Evolutionary conservation across 1,140 invertebrate genomes (phyloP), one percentile per base, ranked within the genome.

Genomic region (Orchestia grillus): DNA sequence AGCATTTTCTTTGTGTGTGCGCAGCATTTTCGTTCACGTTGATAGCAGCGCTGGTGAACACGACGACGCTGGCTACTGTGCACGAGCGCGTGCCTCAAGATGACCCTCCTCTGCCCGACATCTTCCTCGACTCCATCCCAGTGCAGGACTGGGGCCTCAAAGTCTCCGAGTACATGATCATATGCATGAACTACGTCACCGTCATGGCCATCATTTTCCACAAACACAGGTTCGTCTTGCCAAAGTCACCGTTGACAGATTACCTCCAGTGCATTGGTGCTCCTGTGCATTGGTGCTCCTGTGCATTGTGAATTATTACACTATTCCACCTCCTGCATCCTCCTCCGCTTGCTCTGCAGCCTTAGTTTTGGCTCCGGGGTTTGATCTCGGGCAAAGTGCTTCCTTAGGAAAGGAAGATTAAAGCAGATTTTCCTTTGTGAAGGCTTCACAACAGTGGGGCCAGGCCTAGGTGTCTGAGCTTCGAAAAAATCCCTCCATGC

Each of bases 111-210:
- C 98, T 99, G 96, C 98, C 98, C 45, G 99, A 99, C 97, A 98
- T 98, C 87, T 98, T 99, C 97, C 98, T 99, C 77, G 98, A 99
- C 97, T 98, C 98, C 97, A 97, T 99, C 87, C 97, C 97, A 95
- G 98, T 98, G 95, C 96, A 96, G 95, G 98, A 98, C 97, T 99
- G 98, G 98, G 98, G 98, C n/a, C 98, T 99, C 41, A 98, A 98
- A 97, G 98, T 98, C 41, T 99, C 98, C 40, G 99, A 99, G 98
- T 98, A 98, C 97, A 98, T 99, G 96, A 99, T 99, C 97, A 98
- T 99, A 98, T 97, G 98, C 97, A 98, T 98, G 95, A 98, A 98
- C 62, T 98, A 98, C 97, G 98, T 98, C 53, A 98, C 98, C 95
- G 98, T 98, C 97, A 97, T 98, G 96, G 98, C 98, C 96, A 98